A percentile compares a stretch with the other conserved stretches of the same genome.
Conservation (phyloP, 2,113 vertebrate genomes). For the Pipa parva region DNA sequence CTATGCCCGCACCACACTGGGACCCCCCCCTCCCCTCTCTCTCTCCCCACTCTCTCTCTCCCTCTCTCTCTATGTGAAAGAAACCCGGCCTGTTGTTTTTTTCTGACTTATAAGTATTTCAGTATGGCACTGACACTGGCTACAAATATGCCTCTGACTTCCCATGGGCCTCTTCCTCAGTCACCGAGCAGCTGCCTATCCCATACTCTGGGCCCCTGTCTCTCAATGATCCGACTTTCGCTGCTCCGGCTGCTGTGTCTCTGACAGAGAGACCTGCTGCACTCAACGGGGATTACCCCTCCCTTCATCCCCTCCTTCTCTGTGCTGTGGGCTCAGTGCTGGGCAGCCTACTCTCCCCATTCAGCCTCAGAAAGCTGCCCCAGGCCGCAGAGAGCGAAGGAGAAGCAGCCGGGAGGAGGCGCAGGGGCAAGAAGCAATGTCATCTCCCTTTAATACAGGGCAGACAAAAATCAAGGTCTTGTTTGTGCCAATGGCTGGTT, state of each 20-base stretch:
- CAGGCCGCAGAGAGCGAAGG: conserved; percentile 20
- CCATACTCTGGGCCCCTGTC: background rate
- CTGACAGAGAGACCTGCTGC: conserved; percentile 11
- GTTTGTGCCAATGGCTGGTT: too few relatives aligned
- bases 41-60: background rate
- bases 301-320: background rate
- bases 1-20: background rate
- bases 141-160: background rate
- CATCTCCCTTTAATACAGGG: conserved; percentile 15
- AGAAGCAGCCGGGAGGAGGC: conserved; percentile 27
- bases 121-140: background rate
- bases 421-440: conserved; percentile 19
- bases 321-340: conserved; percentile 6
- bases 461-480: conserved; percentile 1
- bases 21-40: background rate
- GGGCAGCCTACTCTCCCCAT: conserved; percentile 9
- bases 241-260: background rate
- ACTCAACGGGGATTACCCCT: conserved; percentile 11
- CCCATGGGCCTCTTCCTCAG: background rate
- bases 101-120: background rate
- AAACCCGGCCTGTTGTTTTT: background rate
- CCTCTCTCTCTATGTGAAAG: too few relatives aligned
- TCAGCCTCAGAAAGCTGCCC: conserved; percentile 23
- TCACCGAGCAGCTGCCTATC: too few relatives aligned
- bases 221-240: background rate